A percentile compares a stretch with the other conserved stretches of the same genome.
Conservation (phyloP, 2,797 vertebrate genomes). For the Pelodytes ibericus region DNA sequence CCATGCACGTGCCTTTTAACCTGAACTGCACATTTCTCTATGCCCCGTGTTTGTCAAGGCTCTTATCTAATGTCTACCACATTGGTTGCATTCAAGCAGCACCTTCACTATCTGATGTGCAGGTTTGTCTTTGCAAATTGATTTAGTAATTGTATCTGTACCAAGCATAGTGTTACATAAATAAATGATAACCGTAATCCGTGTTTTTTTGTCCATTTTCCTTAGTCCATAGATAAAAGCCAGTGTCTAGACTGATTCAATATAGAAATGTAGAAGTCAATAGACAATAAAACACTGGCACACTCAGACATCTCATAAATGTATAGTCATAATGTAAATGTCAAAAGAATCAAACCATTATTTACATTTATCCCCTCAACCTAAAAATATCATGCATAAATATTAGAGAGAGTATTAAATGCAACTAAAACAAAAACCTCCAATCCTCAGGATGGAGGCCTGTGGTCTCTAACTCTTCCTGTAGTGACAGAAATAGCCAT, state of each 20-base stretch:
- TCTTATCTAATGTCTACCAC: no score
- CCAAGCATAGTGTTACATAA: neutral
- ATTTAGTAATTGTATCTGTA: neutral
- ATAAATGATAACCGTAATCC: neutral
- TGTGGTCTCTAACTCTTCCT: no score
- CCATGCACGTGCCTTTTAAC: no score
- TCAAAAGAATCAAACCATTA: neutral
- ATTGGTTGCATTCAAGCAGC: neutral
- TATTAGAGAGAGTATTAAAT: neutral
- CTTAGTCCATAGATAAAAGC: neutral
- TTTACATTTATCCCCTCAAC: neutral
- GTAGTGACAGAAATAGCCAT: no score
- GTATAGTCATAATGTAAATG: constrained; percentile 5
- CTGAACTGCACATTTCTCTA: no score
- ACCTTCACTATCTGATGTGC: neutral
- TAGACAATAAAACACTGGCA: neutral
- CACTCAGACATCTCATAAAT: neutral
- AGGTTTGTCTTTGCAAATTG: neutral
- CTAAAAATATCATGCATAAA: neutral
- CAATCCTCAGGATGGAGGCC: no score
- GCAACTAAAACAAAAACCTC: no score
- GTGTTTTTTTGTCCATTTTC: neutral
- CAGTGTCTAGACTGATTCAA: constrained; percentile 5
- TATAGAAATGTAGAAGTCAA: constrained; percentile 6
- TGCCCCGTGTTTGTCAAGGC: no score